A percentile compares a stretch with the other conserved stretches of the same genome.
Evolutionary conservation across 2,888 invertebrate species (phyloP).

Genomic region (Orgyia antiqua): DNA sequence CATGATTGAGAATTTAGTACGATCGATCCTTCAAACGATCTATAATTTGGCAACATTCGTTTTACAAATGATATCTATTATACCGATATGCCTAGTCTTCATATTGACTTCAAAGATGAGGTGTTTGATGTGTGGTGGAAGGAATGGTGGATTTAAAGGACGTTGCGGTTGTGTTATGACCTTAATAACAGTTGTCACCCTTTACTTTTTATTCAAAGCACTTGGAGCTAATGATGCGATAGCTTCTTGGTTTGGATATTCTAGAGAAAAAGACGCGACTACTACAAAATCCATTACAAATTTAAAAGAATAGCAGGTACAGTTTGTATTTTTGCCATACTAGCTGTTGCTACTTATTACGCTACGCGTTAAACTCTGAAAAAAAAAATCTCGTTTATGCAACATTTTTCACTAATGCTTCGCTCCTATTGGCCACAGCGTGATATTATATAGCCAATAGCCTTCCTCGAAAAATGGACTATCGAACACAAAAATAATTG

Average conservation of each 20-base stretch:
- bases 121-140: slow-evolving; percentile 58
- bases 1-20: slow-evolving; percentile 59
- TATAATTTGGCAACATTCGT: slow-evolving; percentile 62
- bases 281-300: not conserved
- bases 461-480: no score
- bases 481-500: no score
- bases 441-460: no score
- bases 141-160: slow-evolving; percentile 50
- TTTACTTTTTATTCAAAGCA: slow-evolving; percentile 52
- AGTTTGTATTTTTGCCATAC: no score
- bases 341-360: no score
- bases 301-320: not conserved
- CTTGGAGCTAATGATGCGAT: slow-evolving; percentile 56
- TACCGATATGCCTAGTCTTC: slow-evolving; percentile 60
- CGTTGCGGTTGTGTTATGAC: no score
- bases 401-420: no score
- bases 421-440: no score
- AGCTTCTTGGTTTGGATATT: slow-evolving; percentile 31
- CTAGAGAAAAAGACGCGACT: not conserved
- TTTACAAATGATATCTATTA: slow-evolving; percentile 54
- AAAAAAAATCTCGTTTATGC: no score
- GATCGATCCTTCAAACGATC: slow-evolving; percentile 55
- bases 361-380: no score
- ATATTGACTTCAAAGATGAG: slow-evolving; percentile 49
- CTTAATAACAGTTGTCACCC: not conserved